These are phyloP conservation scores for Ochotona princeps DNA, from an alignment of 2,113 vertebrate genomes.

Conservation along the genomic window DNA sequence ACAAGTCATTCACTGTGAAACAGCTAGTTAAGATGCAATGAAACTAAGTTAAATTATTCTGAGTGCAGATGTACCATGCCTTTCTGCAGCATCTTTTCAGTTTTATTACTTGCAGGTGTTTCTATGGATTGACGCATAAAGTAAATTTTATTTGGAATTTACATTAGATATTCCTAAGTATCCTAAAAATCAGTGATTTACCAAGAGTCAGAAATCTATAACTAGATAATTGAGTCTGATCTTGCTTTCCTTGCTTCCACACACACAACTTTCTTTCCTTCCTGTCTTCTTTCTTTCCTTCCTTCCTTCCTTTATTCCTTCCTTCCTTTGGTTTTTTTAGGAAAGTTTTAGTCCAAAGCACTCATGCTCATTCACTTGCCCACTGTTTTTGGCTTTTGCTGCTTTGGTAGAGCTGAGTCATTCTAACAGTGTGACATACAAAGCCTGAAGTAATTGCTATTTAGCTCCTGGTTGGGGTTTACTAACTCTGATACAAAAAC, in stretches of 20 bases:
- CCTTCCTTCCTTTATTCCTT: background rate
- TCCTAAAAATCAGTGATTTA: background rate
- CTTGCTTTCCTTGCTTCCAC: too few relatives aligned
- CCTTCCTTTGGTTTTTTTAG: background rate
- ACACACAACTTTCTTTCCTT: too few relatives aligned
- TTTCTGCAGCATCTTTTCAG: background rate
- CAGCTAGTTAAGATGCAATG: background rate
- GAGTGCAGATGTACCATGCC: background rate
- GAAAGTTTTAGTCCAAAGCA: background rate
- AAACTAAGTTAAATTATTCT: background rate
- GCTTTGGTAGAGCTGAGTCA: background rate
- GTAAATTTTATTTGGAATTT: slow-evolving; percentile 17
- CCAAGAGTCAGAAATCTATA: background rate
- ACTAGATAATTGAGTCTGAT: background rate
- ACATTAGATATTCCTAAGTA: background rate
- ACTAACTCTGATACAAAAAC: background rate
- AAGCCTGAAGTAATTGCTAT: background rate
- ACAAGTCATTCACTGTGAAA: background rate
- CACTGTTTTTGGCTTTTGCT: background rate
- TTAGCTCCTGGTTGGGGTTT: background rate
- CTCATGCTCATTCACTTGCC: background rate
- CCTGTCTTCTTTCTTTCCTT: too few relatives aligned
- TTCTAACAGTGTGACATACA: background rate
- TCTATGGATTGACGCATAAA: background rate
- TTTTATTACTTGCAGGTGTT: background rate